Percentiles rank a stretch among this genome's conserved stretches.
Conservation (phyloP, 2,888 invertebrate genomes). For the Xestobium rufovillosum region DNA sequence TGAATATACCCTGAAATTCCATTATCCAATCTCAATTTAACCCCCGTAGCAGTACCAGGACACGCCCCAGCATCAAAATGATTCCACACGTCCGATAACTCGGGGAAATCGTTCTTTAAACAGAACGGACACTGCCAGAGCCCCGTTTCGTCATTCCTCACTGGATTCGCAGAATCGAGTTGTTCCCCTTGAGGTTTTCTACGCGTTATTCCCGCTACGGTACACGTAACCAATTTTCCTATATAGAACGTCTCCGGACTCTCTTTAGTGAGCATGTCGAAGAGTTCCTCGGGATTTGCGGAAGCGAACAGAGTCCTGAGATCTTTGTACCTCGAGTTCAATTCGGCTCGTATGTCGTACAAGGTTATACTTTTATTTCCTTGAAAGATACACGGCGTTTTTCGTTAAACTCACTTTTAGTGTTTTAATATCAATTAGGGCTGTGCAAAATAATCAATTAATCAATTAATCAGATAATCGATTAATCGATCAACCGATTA, state of each 20-base stretch:
- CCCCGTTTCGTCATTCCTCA: slow-evolving; percentile 88
- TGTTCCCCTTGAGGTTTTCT: slow-evolving; percentile 89
- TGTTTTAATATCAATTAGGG: background rate
- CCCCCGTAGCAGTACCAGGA: slow-evolving; percentile 92
- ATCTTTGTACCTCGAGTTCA: slow-evolving; percentile 91
- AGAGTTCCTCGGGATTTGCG: slow-evolving; percentile 78
- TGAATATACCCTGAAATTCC: slow-evolving; percentile 80
- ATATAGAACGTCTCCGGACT: slow-evolving; percentile 89
- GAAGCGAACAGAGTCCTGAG: slow-evolving; percentile 69
- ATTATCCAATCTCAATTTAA: slow-evolving; percentile 80
- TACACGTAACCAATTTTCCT: slow-evolving; percentile 76
- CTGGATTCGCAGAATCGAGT: slow-evolving; percentile 91
- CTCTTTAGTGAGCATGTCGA: slow-evolving; percentile 94
- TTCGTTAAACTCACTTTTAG: background rate
- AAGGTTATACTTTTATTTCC: slow-evolving; percentile 87
- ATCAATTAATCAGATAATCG: too few species aligned
- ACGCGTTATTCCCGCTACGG: slow-evolving; percentile 72
- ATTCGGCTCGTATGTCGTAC: slow-evolving; percentile 93
- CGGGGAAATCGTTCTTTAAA: slow-evolving; percentile 90
- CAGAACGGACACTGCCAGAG: slow-evolving; percentile 98
- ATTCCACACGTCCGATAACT: slow-evolving; percentile 95
- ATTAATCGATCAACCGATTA: too few species aligned
- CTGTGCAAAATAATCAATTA: too few species aligned
- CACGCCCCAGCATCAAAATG: slow-evolving; percentile 95
- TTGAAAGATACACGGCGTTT: slow-evolving; percentile 14